phyloP scores from a whole-genome alignment of 1,140 invertebrate species.

The Mamestra configurata region DNA sequence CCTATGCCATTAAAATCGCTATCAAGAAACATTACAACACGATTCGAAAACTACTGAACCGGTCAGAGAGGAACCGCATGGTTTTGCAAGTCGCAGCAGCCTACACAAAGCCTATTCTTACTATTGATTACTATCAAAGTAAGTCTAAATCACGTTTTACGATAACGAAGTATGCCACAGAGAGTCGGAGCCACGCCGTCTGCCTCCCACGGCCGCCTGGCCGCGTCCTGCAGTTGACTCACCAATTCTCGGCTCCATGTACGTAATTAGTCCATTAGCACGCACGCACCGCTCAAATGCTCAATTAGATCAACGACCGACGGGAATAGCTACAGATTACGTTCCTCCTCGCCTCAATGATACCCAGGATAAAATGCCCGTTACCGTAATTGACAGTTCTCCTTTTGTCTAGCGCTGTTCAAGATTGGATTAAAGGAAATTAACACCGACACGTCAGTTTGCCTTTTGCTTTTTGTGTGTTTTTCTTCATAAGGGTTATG shows the following conservation, averaged over 20 bases:
- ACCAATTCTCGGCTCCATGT: slow-evolving; percentile 82
- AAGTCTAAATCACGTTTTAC: slow-evolving; percentile 52
- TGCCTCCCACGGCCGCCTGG: slow-evolving; percentile 84
- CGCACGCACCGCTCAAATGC: slow-evolving; percentile 85
- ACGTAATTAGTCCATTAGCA: slow-evolving; percentile 86
- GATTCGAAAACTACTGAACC: not conserved
- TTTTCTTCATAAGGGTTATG: slow-evolving; percentile 34
- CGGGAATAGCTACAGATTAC: slow-evolving; percentile 80
- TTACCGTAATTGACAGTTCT: slow-evolving; percentile 67
- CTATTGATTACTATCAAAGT: slow-evolving; percentile 46
- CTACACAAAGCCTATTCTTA: slow-evolving; percentile 18
- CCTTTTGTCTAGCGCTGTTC: slow-evolving; percentile 46
- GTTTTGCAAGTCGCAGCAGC: not conserved
- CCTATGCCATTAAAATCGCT: not conserved
- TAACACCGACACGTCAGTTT: slow-evolving; percentile 29
- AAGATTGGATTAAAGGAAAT: slow-evolving; percentile 47
- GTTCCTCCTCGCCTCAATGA: slow-evolving; percentile 75
- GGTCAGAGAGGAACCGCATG: not conserved
- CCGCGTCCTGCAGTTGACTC: slow-evolving; percentile 84
- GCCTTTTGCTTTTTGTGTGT: slow-evolving; percentile 1
- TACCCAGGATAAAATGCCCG: slow-evolving; percentile 71
- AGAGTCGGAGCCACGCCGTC: slow-evolving; percentile 81
- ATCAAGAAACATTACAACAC: not conserved
- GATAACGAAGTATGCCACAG: slow-evolving; percentile 58
- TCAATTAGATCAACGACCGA: slow-evolving; percentile 87